Conservation (phyloP, 2,113 vertebrate genomes). For the Cavia porcellus region DNA sequence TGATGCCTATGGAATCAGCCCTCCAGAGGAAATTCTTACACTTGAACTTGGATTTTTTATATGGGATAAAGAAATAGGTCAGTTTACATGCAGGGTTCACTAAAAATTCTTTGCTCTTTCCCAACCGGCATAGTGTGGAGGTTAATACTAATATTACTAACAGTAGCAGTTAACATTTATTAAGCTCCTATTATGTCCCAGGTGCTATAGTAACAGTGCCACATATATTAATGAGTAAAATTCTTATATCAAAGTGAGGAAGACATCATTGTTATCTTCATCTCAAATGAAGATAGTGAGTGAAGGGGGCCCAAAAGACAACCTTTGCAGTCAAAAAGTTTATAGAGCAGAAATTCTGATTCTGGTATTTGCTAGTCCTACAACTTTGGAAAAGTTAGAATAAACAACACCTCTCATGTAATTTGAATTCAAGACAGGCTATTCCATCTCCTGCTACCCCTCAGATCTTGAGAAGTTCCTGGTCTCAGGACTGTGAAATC, state of each 20-base stretch:
- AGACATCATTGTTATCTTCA: not conserved
- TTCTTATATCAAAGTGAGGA: not conserved
- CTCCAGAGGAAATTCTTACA: not conserved
- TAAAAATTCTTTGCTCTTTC: not conserved
- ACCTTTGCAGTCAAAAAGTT: not conserved
- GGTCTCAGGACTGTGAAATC: not conserved
- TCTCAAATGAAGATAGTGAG: not conserved
- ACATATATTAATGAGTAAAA: not conserved
- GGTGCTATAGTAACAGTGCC: not conserved
- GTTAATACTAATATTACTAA: not conserved
- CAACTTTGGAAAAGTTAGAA: not conserved
- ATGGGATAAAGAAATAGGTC: not conserved
- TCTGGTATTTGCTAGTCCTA: not conserved
- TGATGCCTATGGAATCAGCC: not conserved
- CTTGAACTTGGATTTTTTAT: not conserved
- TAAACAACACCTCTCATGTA: not conserved
- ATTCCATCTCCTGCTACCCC: not conserved
- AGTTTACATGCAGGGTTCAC: not conserved
- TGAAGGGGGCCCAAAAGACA: not conserved
- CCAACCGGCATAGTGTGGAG: not conserved
- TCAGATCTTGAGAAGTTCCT: not conserved
- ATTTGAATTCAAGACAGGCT: not conserved
- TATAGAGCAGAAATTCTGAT: not conserved
- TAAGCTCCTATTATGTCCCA: not conserved
- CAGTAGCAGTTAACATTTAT: not conserved